Base-by-base conservation (phyloP, 2,888 invertebrate species). In the Dryomyza anilis region DNA sequence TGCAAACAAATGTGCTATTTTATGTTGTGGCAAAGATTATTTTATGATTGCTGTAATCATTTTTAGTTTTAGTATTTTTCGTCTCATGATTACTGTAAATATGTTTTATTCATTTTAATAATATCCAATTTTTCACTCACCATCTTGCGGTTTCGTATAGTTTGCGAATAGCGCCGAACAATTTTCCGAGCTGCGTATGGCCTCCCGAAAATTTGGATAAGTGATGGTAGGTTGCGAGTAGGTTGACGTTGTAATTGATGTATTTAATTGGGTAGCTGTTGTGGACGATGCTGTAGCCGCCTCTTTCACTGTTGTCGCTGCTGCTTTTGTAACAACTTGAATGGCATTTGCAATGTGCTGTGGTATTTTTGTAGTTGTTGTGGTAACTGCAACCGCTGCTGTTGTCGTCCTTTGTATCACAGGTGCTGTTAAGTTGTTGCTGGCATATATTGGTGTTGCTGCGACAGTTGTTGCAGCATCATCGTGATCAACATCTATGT, bases 161-260 rank as follows among this genome's bases (percentile, higher is more conserved):
- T 81, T 78, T 74, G 74, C 73, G 67, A 81, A 81, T 4, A 78
- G 66, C 10, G 75, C 71, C 43, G 79, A 78, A 62, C 81, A 81
- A 63, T 77, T 79, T 50, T 76, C 76, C 48, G 71, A 73, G 63
- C 71, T 81, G 60, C 70, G 73, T 70, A 76, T 73, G 27, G 68
- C 66, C 33, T 72, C 70, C 33, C 69, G 67, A 63, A 71, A 71
- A 27, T 70, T 74, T 6, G 74, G 72, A 70, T 76, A 76, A 45
- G 71, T 73, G 56, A 75, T 72, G 65, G 67, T 71, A 23, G 71
- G 67, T 43, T 62, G 53, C 29, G 56, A 8, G 14, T 53, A 25
- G 29, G 57, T 8, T 50, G 62, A 16, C 16, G 50, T 23, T 23
- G 33, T 39, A 7, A 64, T 63, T 39, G 60, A 21, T 19, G 48